Percentiles rank a stretch among this genome's conserved stretches.
phyloP scores from a whole-genome alignment of 2,797 vertebrate genomes.

The Oreochromis grahami region DNA sequence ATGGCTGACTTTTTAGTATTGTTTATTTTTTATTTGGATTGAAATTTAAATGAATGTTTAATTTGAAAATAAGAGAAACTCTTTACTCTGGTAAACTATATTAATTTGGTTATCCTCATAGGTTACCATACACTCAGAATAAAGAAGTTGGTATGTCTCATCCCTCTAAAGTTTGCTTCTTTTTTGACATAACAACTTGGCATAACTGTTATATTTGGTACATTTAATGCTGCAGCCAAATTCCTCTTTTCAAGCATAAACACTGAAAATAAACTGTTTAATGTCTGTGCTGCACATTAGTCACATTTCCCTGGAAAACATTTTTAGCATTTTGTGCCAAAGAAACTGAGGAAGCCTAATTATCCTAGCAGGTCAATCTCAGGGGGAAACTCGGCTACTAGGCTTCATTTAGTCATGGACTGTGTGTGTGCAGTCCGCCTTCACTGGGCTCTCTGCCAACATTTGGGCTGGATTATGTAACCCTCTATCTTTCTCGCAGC shows the following conservation, averaged over 20 bases:
- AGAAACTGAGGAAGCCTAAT: background rate
- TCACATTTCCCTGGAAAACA: background rate
- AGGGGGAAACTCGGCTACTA: background rate
- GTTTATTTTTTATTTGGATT: background rate
- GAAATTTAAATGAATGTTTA: background rate
- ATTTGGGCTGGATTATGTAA: slow-evolving; percentile 18
- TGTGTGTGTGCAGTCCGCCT: background rate
- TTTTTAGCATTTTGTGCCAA: background rate
- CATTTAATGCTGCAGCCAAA: background rate
- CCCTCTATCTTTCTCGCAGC: background rate
- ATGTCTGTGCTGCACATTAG: background rate
- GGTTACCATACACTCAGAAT: too few relatives aligned
- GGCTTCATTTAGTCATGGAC: background rate
- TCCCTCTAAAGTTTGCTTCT: background rate
- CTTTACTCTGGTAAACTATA: background rate
- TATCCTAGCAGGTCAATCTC: background rate
- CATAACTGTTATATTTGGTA: background rate
- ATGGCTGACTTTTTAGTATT: background rate
- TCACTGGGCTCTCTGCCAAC: background rate
- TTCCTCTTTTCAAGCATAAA: background rate
- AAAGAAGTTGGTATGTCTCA: background rate
- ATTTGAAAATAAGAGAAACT: background rate
- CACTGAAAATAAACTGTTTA: background rate
- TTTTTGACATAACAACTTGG: background rate
- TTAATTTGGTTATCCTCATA: background rate